Percentiles rank a stretch among this genome's conserved stretches.
phyloP scores from a whole-genome alignment of 2,888 invertebrate genomes.

The Tryphoninae sp. region DNA sequence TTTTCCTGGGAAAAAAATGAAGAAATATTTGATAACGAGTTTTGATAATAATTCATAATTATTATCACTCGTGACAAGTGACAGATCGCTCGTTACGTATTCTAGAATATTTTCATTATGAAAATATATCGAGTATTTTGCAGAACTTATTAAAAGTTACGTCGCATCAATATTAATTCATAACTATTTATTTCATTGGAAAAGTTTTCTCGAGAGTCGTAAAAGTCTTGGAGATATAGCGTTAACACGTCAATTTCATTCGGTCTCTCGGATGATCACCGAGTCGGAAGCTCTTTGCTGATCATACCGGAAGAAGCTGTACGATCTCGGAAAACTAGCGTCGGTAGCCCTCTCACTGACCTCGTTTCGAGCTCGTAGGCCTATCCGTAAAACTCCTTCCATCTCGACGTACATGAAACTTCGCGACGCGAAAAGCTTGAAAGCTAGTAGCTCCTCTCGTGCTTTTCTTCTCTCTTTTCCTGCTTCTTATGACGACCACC shows the following conservation, averaged over 20 bases:
- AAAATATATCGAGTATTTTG: not conserved
- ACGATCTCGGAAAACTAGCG: not conserved
- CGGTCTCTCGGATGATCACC: slow-evolving; percentile 5
- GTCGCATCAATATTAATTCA: slow-evolving; percentile 1
- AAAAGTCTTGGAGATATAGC: not conserved
- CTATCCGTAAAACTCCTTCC: slow-evolving; percentile 4
- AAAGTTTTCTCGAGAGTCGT: not conserved
- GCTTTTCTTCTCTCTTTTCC: slow-evolving; percentile 13
- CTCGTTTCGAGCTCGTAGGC: slow-evolving; percentile 51
- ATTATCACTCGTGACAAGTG: not conserved
- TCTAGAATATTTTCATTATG: not conserved
- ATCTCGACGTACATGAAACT: slow-evolving; percentile 5
- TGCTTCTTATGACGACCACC: slow-evolving; percentile 18
- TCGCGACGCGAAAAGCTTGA: slow-evolving; percentile 10
- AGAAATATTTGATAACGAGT: too few relatives aligned
- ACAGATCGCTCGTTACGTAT: too few relatives aligned
- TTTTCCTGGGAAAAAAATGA: not conserved
- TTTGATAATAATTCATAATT: not conserved
- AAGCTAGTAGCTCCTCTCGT: slow-evolving; percentile 24
- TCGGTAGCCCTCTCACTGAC: slow-evolving; percentile 41
- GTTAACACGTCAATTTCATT: slow-evolving; percentile 14
- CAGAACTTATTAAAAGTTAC: not conserved
- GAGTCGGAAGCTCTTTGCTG: slow-evolving; percentile 27
- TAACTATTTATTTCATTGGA: not conserved
- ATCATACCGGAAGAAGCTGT: slow-evolving; percentile 24